A percentile compares a stretch with the other conserved stretches of the same genome.
Conservation (phyloP, 1,140 invertebrate species). For the Drosophila kanapiae region DNA sequence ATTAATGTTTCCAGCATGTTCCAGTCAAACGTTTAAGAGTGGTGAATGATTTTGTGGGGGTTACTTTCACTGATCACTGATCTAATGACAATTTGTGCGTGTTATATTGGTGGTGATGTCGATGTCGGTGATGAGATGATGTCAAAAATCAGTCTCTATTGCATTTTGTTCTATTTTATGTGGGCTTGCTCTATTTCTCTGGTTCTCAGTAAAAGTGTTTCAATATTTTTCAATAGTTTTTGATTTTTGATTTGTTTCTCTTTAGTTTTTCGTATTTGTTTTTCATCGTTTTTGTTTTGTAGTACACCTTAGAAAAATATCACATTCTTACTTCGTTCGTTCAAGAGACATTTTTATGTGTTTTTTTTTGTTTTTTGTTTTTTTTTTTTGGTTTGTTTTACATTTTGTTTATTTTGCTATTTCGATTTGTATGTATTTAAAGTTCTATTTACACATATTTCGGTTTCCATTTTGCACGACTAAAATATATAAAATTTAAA, state of each 20-base stretch:
- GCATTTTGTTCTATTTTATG: slow-evolving; percentile 75
- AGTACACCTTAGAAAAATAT: slow-evolving; percentile 85
- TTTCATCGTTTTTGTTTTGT: slow-evolving; percentile 53
- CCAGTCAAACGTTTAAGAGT: slow-evolving; percentile 6
- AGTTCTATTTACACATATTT: slow-evolving; percentile 68
- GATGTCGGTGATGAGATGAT: slow-evolving; percentile 42
- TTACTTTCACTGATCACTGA: slow-evolving; percentile 11
- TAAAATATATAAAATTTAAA: slow-evolving; percentile 84
- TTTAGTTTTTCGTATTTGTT: slow-evolving; percentile 30
- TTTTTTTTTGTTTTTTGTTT: slow-evolving; percentile 58
- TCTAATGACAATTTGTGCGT: slow-evolving; percentile 20
- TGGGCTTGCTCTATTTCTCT: slow-evolving; percentile 54
- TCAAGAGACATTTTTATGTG: slow-evolving; percentile 83
- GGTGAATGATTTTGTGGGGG: slow-evolving; percentile 17
- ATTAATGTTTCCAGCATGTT: not conserved
- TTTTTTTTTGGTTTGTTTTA: slow-evolving; percentile 55
- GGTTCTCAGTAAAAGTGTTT: slow-evolving; percentile 57
- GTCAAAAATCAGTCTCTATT: slow-evolving; percentile 85
- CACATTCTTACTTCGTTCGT: slow-evolving; percentile 85
- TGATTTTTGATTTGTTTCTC: slow-evolving; percentile 23
- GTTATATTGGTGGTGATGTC: slow-evolving; percentile 26
- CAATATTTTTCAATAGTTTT: slow-evolving; percentile 41
- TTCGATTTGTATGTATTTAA: slow-evolving; percentile 59
- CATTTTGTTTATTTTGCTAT: slow-evolving; percentile 63
- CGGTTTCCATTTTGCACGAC: slow-evolving; percentile 56